Evolutionary conservation across 2,113 vertebrate genomes (phyloP), one percentile per base, ranked within the genome.

Genomic region (Carollia perspicillata): DNA sequence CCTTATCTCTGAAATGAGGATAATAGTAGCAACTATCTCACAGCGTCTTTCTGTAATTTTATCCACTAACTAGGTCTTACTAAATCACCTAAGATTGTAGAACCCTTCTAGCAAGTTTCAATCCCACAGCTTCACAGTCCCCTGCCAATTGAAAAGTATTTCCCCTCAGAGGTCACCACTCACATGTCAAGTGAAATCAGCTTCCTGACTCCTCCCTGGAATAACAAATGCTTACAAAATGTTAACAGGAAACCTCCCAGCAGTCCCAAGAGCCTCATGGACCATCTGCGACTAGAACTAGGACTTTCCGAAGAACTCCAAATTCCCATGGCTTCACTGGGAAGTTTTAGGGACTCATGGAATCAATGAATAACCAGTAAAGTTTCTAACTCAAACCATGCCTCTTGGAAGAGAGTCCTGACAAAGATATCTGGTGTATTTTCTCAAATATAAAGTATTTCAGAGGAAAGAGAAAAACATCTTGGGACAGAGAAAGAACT

Each of bases 371-470:
- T 18, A 42, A 60, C 20, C 49, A 44, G 72, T 28, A 16, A 92
- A 93, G 65, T 84, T 92, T 9, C n/a, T 90, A 92, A 95, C 37
- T 77, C 84, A 96, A 92, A 83, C 55, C 75, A 96, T 65, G 49
- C 22, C 47, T 92, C 51, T 79, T 80, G 58, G 84, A 97, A 95
- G 44, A 71, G 33, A 77, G 13, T 81, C 65, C 84, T 94, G 80
- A 60, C 75, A 90, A 95, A 92, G 55, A 71, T 33, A 63, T 10
- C 33, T 68, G 35, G 1, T 77, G 8, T 84, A 23, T 95, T 81
- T 94, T 83, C 33, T 85, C 79, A 90, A 92, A 81, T 23, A 63
- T n/a, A 81, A 95, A 95, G 11, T 80, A 88, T 88, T 90, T 87
- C 49, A 86, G 69, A 86, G 28, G 68, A 89, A 97, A 63, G 0